Conservation (phyloP, 2,797 vertebrate genomes). For the Hyperoplus lanceolatus region DNA sequence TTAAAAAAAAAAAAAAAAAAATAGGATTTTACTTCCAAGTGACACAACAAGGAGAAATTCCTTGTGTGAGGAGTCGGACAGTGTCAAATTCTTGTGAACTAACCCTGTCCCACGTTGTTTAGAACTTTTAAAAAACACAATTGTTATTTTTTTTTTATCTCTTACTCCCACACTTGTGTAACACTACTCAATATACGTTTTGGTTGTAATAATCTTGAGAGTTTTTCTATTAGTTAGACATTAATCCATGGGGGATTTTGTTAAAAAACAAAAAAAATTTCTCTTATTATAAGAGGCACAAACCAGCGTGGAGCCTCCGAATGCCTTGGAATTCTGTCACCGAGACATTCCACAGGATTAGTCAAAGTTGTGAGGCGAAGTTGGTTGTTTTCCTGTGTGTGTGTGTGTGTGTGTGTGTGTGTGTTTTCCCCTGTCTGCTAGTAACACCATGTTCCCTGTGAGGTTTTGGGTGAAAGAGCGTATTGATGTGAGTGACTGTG, state of each 20-base stretch:
- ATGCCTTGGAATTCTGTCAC: slow-evolving; percentile 67
- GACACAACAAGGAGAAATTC: slow-evolving; percentile 46
- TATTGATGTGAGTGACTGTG: slow-evolving; percentile 78
- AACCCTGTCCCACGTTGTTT: slow-evolving; percentile 36
- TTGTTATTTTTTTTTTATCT: slow-evolving; percentile 25
- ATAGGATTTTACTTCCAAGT: slow-evolving; percentile 36
- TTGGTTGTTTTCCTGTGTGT: slow-evolving; percentile 74
- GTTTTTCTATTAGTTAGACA: slow-evolving; percentile 61
- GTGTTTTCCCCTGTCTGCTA: slow-evolving; percentile 56
- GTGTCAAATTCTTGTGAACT: slow-evolving; percentile 33
- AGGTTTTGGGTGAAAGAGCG: slow-evolving; percentile 72
- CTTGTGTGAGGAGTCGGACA: slow-evolving; percentile 12
- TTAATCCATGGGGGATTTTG: slow-evolving; percentile 64
- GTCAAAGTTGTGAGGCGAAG: slow-evolving; percentile 56
- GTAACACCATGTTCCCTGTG: slow-evolving; percentile 78
- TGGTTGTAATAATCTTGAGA: slow-evolving; percentile 42
- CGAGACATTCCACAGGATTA: slow-evolving; percentile 78
- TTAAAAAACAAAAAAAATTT: slow-evolving; percentile 33
- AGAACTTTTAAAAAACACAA: slow-evolving; percentile 18
- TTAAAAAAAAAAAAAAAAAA: too few species aligned
- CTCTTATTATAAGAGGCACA: slow-evolving; percentile 48
- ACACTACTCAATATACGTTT: slow-evolving; percentile 31
- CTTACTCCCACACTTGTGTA: slow-evolving; percentile 22
- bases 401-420: slow-evolving; percentile 60
- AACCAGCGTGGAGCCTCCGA: slow-evolving; percentile 44